phyloP scores from a whole-genome alignment of 1,140 invertebrate species.

The Chionoecetes opilio region DNA sequence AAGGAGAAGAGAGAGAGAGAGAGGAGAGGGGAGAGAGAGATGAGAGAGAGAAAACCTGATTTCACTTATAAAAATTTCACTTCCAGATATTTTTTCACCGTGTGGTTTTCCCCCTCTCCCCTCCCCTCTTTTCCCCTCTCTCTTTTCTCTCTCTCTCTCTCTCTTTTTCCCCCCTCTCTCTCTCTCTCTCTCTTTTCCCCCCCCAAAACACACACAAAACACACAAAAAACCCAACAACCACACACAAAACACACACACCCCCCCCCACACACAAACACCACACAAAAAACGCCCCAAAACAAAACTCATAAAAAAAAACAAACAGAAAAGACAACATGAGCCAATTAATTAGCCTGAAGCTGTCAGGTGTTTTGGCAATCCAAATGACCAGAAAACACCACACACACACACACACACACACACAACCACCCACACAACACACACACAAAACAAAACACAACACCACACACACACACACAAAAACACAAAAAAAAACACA shows the following conservation, averaged over 20 bases:
- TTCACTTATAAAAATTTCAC: too few relatives aligned
- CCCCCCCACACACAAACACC: background rate
- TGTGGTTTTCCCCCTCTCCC: too few relatives aligned
- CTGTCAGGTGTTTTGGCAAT: slow-evolving; percentile 27
- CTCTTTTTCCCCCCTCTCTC: background rate
- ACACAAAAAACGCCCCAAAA: background rate
- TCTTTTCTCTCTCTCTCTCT: background rate
- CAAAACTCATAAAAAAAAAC: background rate
- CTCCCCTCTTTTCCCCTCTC: background rate
- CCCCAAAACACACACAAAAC: background rate
- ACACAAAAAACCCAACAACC: background rate
- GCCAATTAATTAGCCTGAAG: background rate
- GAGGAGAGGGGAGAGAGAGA: background rate
- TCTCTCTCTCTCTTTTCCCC: background rate
- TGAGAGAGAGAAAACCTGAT: too few relatives aligned
- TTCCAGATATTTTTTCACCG: too few relatives aligned
- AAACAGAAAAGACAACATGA: background rate
- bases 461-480: too few relatives aligned
- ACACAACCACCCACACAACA: background rate
- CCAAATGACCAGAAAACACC: slow-evolving; percentile 14
- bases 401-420: slow-evolving; percentile 24
- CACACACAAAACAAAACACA: background rate
- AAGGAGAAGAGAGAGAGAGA: background rate
- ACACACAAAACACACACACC: background rate
- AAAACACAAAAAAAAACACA: too few relatives aligned